Base-by-base conservation (phyloP, 1,140 invertebrate genomes). In the Drosophila kurseongensis region DNA sequence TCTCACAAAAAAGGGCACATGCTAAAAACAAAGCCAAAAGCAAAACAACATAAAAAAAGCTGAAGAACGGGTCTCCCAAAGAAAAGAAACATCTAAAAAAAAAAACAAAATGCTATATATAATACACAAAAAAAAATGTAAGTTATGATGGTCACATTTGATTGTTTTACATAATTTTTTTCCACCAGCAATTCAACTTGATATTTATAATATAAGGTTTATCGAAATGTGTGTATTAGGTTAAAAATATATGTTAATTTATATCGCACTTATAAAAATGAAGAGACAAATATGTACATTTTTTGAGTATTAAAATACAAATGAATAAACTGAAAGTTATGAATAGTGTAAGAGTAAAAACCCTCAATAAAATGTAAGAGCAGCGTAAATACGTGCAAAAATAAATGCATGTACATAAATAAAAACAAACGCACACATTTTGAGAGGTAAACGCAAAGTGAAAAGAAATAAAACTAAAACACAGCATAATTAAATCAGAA, bases 11-110 rank as follows among this genome's bases (percentile, higher is more conserved):
- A 79, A 79, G 76, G 76, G 81, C 81, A 85, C 80, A 84, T 80
- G 81, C 80, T 85, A 68, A 85, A 83, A 84, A 84, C 80, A 84
- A 84, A 84, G 66, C 77, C 54, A 80, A 80, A 71, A 71, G 60
- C 55, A 80, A 83, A 80, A 76, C 71, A 85, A 75, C 52, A 54
- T 40, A 65, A 57, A 47, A 45, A 66, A 66, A 83, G 59, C 75
- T 69, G 47, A 74, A 72, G 59, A 83, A 83, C 72, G 65, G 69
- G 69, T 75, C 63, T 71, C 14, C 8, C n/a, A 29, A 18, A 14
- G 40, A 55, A 52, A 40, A 18, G 29, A 65, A 61, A 5, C 38
- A 62, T 12, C 50, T 50, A 32, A 51, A 10, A 27, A 40, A 13
- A 35, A 35, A 18, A 10, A 13, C 6, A 56, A n/a, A 7, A 27